Base-by-base conservation (phyloP, 2,113 vertebrate species). In the Thunnus thynnus region DNA sequence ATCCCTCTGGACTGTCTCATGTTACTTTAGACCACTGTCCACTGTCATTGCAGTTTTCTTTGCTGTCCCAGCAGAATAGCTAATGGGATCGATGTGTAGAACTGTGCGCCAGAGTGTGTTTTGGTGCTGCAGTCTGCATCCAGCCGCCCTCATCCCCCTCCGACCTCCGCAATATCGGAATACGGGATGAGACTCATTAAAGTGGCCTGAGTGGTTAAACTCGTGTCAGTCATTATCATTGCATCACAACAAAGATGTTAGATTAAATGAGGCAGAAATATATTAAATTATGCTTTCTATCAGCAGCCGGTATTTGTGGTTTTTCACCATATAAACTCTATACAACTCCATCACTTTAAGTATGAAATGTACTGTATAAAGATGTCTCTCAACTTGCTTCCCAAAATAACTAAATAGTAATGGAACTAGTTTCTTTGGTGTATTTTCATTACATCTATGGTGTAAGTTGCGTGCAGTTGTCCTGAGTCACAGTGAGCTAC, bases 71-170 rank as follows among this genome's bases (percentile, higher is more conserved):
- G 91, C 90, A 91, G 80, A 88, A 90, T 22, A 36, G 63, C 48
- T n/a, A 64, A 71, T 47, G 68, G 77, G 80, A 91, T 92, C 88
- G 85, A 94, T 90, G 82, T 76, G 68, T 44, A 9, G 62, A 73
- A 72, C 76, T 77, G 72, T 83, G 81, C 76, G 65, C 69, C 75
- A 69, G 13, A 52, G 47, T 78, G 78, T 82, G 89, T 84, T 77
- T 76, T 47, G 71, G 62, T 92, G 91, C 85, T 91, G 94, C 94
- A 90, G 91, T 89, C 86, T 83, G 83, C 78, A 86, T 70, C 58
- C 64, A 58, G 70, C 48, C 61, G 3, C 76, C 50, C 51, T 30
- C 82, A 55, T 48, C 32, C 25, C 13, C 32, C 16, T 41, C 76
- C 67, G 58, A 64, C 66, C 86, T 80, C 93, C 81, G 93, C 93